Evolutionary conservation across 1,140 invertebrate genomes (phyloP), one percentile per base, ranked within the genome.

Genomic region (Heliconius eleuchia): DNA sequence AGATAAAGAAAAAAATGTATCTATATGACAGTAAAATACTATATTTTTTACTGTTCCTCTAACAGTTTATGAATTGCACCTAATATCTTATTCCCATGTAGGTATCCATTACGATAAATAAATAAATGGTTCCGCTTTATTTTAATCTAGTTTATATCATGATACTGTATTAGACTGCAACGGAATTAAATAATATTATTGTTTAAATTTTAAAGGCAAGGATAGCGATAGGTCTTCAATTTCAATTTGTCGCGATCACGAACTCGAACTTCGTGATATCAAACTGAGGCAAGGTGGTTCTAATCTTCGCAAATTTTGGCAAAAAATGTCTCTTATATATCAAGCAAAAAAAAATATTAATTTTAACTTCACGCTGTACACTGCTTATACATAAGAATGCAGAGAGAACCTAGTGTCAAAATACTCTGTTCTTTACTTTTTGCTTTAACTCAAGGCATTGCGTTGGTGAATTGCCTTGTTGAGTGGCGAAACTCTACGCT

Each of bases 181-280:
- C 57, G 42, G 71, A 76, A 73, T n/a, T 80, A 73, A 80, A 80
- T 78, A 74, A 81, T 5, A 72, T 77, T 81, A 78, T 81, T 81
- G 80, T 81, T 81, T 77, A 72, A 77, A 75, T 81, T 81, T 85
- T 66, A 85, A 91, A 90, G 90, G 90, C 90, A 92, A 93, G 90
- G 88, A 89, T 89, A 84, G 80, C 77, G 81, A 89, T 82, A 85
- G 85, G 83, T 89, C 89, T 90, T 88, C 86, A 86, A 89, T 88
- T 88, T 85, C 82, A 83, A 91, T 92, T 87, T 88, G 87, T 91
- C 89, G 90, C 91, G 90, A 92, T 88, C 89, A 87, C 86, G 89
- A 89, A 84, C 84, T 86, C 77, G 83, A 85, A 80, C 84, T 84
- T 84, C 84, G 82, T 89, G 85, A 87, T 84, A 79, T 79, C 77